A percentile compares a stretch with the other conserved stretches of the same genome.
Conservation (phyloP, 1,140 invertebrate genomes). For the Pogonus chalceus region DNA sequence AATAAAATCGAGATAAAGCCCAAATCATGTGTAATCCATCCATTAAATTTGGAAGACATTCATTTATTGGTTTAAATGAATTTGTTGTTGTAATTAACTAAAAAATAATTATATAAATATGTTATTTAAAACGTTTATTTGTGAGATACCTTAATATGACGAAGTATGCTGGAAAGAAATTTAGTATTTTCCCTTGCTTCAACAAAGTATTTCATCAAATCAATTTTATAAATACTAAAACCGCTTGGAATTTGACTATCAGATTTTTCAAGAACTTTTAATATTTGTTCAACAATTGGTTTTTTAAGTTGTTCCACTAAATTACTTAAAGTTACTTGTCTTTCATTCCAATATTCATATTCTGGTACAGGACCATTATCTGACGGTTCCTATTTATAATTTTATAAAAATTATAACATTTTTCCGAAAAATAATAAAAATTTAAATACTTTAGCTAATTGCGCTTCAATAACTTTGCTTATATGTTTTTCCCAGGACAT, state of each 20-base stretch:
- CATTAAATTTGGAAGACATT: conserved; percentile 66
- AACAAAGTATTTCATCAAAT: conserved; percentile 58
- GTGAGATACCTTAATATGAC: not conserved
- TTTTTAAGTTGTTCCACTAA: conserved; percentile 72
- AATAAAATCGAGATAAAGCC: conserved; percentile 67
- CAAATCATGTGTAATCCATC: conserved; percentile 76
- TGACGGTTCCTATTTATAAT: conserved; percentile 35
- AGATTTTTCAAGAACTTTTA: conserved; percentile 42
- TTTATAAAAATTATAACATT: not conserved
- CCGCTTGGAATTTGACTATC: conserved; percentile 38
- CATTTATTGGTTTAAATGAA: conserved; percentile 57
- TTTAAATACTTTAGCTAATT: conserved; percentile 43
- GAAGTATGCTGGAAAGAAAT: conserved; percentile 67
- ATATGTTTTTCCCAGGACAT: conserved; percentile 55
- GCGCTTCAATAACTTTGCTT: conserved; percentile 40
- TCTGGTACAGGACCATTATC: conserved; percentile 70
- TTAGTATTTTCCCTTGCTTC: conserved; percentile 76
- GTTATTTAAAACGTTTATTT: not conserved
- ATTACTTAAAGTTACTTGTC: conserved; percentile 61
- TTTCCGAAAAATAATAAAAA: conserved; percentile 12
- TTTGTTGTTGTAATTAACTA: conserved; percentile 61
- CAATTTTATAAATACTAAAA: conserved; percentile 44
- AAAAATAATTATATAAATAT: conserved; percentile 20
- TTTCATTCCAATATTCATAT: conserved; percentile 72
- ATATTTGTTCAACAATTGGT: conserved; percentile 48